Percentiles rank a stretch among this genome's conserved stretches.
Evolutionary conservation across 1,140 invertebrate genomes (phyloP).

Genomic region (Hylaeus volcanicus): DNA sequence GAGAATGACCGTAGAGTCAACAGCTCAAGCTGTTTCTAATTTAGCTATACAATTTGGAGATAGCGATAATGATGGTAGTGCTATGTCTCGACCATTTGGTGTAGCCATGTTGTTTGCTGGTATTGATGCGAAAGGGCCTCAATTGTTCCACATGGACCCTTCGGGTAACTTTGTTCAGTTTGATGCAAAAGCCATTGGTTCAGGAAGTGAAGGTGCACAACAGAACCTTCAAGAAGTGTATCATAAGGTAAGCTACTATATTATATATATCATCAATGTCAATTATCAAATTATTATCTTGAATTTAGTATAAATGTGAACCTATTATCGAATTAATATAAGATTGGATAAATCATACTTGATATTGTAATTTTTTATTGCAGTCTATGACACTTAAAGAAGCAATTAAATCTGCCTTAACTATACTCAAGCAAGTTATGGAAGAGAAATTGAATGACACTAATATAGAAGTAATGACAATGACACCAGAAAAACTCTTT

Average conservation of each 20-base stretch:
- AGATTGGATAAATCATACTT: no score
- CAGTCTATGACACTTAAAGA: constrained; percentile 98
- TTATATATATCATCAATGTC: no score
- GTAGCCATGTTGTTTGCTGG: constrained; percentile 96
- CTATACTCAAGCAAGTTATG: constrained; percentile 99
- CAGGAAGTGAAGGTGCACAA: constrained; percentile 99
- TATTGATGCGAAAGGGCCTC: constrained; percentile 92
- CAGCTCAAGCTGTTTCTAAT: constrained; percentile 98
- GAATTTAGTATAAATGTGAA: no score
- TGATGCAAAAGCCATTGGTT: constrained; percentile 99
- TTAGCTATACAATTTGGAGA: constrained; percentile 99
- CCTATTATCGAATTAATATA: no score
- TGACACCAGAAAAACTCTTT: constrained; percentile 92
- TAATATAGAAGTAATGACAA: constrained; percentile 98
- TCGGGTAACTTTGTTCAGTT: constrained; percentile 98
- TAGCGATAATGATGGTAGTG: constrained; percentile 96
- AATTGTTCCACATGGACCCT: constrained; percentile 98
- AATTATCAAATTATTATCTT: not conserved
- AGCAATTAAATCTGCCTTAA: constrained; percentile 94
- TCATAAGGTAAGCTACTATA: constrained; percentile 84
- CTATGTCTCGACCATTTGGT: constrained; percentile 99
- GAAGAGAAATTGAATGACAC: constrained; percentile 98
- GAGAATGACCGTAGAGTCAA: constrained; percentile 97
- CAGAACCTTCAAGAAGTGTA: constrained; percentile 95
- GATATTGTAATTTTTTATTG: constrained; percentile 71